Evolutionary conservation across 2,888 invertebrate genomes (phyloP).

Genomic region (Drosophila antonietae): DNA sequence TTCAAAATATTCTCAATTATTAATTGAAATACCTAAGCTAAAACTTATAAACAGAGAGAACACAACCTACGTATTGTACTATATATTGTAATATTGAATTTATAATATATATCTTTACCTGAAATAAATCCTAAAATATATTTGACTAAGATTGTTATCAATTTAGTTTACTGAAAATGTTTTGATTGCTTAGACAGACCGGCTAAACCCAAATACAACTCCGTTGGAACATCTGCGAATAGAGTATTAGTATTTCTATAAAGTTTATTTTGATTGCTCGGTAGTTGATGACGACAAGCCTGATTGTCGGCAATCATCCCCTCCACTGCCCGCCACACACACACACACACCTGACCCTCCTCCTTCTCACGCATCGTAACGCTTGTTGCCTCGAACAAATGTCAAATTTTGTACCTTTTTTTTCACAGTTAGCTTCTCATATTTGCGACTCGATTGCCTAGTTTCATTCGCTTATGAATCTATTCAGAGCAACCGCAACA

Average conservation of each 20-base stretch:
- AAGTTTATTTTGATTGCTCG: constrained; percentile 2
- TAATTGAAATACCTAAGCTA: no score
- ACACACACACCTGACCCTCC: not conserved
- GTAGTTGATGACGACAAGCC: not conserved
- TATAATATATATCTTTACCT: no score
- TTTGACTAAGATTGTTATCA: no score
- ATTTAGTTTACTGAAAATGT: no score
- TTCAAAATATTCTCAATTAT: not conserved
- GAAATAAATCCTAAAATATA: no score
- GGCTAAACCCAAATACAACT: not conserved
- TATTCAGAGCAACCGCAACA: constrained; percentile 44
- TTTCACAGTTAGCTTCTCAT: not conserved
- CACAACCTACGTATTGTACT: no score
- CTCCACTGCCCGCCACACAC: no score
- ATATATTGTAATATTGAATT: no score
- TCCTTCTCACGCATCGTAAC: no score
- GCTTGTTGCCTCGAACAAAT: constrained; percentile 19
- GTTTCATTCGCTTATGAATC: constrained; percentile 51
- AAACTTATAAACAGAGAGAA: no score
- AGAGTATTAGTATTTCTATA: not conserved
- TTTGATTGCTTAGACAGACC: no score
- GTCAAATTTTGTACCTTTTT: constrained; percentile 28
- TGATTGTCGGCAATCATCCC: not conserved
- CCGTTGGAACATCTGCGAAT: not conserved
- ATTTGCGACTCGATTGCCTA: constrained; percentile 22